Conservation (phyloP, 2,797 vertebrate species). For the Coilia nasus region DNA sequence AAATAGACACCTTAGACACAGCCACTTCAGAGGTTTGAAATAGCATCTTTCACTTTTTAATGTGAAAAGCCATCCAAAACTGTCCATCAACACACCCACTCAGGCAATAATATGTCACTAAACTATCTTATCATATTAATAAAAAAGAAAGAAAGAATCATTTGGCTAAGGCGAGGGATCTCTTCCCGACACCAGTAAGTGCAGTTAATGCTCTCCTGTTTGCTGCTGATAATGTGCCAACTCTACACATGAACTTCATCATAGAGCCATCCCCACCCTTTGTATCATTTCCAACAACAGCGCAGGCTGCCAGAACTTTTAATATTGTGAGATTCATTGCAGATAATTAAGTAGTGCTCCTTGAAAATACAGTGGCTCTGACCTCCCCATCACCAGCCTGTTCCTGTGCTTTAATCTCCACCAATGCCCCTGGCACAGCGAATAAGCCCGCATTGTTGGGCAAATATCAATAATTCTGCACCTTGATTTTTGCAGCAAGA, state of each 20-base stretch:
- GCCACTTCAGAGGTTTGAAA: no score
- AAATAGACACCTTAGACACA: no score
- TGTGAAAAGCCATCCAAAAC: background rate
- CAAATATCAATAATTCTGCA: constrained; percentile 61
- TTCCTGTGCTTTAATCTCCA: constrained; percentile 47
- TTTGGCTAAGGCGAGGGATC: background rate
- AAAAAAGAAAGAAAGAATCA: background rate
- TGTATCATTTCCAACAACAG: background rate
- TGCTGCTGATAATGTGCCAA: background rate
- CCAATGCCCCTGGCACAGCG: constrained; percentile 29
- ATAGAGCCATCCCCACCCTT: background rate
- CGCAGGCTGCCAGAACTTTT: background rate
- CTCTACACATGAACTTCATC: background rate
- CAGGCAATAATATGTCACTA: background rate
- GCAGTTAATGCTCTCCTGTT: background rate
- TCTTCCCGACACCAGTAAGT: background rate
- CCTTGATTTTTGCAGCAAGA: constrained; percentile 51
- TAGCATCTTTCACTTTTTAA: no score
- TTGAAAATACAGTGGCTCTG: constrained; percentile 21
- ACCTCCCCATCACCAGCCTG: constrained; percentile 37
- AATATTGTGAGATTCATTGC: constrained; percentile 35
- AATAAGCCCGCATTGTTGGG: constrained; percentile 53
- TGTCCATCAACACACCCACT: background rate
- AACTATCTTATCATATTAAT: background rate
- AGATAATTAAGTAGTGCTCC: constrained; percentile 39